These are phyloP conservation scores for Tiaroga cobitis DNA, from an alignment of 2,797 vertebrate genomes.

Conservation along the genomic window DNA sequence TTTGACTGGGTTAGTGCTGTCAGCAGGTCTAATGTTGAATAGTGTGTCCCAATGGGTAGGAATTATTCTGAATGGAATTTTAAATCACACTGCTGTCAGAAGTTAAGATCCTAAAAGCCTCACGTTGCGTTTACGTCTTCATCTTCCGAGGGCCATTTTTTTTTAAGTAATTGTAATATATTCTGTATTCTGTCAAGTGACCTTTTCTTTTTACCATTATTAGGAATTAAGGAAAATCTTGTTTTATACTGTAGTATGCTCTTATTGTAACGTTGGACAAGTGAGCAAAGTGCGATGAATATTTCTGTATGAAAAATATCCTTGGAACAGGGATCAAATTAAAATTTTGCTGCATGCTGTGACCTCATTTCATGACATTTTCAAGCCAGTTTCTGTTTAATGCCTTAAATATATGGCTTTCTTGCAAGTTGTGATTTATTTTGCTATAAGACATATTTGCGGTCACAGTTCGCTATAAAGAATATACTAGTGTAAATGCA, in stretches of 20 bases:
- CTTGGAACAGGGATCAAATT: conserved; percentile 34
- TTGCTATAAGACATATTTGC: conserved; percentile 76
- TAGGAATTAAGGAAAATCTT: conserved; percentile 47
- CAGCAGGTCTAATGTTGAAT: conserved; percentile 68
- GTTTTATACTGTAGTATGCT: conserved; percentile 22
- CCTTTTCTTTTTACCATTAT: conserved; percentile 35
- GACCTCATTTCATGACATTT: conserved; percentile 58
- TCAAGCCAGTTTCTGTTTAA: conserved; percentile 65
- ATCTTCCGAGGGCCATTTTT: conserved; percentile 19
- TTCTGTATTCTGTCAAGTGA: conserved; percentile 30
- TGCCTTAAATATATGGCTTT: conserved; percentile 72
- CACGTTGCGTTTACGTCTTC: conserved; percentile 43
- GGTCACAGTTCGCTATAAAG: conserved; percentile 73
- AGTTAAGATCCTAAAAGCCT: conserved; percentile 47
- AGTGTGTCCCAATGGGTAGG: conserved; percentile 64
- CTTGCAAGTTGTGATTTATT: conserved; percentile 76
- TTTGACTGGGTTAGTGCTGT: conserved; percentile 65
- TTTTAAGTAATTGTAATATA: conserved; percentile 9
- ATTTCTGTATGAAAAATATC: conserved; percentile 37
- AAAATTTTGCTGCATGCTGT: conserved; percentile 54
- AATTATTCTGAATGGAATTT: conserved; percentile 57
- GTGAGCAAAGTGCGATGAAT: not conserved
- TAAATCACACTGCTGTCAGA: conserved; percentile 60
- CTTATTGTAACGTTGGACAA: conserved; percentile 10
- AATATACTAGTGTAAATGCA: conserved; percentile 75